phyloP scores from a whole-genome alignment of 2,113 vertebrate genomes.

The Nycticebus coucang region DNA sequence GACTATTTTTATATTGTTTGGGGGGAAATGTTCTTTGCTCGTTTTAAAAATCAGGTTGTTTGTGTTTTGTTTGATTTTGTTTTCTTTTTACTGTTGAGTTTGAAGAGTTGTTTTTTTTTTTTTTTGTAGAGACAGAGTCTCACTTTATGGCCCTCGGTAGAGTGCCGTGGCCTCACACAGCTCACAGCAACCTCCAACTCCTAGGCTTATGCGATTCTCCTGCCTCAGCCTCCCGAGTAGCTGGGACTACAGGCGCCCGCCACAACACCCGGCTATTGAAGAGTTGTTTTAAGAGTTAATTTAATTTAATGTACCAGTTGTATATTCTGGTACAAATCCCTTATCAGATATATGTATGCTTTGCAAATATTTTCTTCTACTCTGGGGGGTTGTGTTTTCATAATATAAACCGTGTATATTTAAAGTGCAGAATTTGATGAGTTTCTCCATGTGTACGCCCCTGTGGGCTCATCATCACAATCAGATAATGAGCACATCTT shows the following conservation, averaged over 20 bases:
- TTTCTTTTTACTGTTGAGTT: neutral
- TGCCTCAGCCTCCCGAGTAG: no score
- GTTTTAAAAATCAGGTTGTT: neutral
- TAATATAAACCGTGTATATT: neutral
- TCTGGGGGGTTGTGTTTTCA: neutral
- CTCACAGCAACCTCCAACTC: no score
- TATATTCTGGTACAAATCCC: neutral
- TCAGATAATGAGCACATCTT: neutral
- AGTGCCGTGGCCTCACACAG: no score
- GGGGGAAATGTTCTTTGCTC: neutral
- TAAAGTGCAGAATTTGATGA: neutral
- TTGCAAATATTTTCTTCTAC: neutral
- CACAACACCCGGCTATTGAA: no score
- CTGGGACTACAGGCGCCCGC: no score
- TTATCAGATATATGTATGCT: neutral
- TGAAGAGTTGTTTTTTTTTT: neutral
- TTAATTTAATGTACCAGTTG: no score
- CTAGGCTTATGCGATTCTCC: no score
- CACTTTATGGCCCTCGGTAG: no score
- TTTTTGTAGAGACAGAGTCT: no score
- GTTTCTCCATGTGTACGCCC: neutral
- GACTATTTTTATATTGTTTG: neutral
- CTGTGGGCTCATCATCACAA: neutral
- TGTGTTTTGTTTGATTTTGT: neutral
- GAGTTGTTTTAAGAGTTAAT: neutral